Percentiles rank a stretch among this genome's conserved stretches.
Conservation (phyloP, 2,113 vertebrate genomes). For the Dasyprocta punctata region DNA sequence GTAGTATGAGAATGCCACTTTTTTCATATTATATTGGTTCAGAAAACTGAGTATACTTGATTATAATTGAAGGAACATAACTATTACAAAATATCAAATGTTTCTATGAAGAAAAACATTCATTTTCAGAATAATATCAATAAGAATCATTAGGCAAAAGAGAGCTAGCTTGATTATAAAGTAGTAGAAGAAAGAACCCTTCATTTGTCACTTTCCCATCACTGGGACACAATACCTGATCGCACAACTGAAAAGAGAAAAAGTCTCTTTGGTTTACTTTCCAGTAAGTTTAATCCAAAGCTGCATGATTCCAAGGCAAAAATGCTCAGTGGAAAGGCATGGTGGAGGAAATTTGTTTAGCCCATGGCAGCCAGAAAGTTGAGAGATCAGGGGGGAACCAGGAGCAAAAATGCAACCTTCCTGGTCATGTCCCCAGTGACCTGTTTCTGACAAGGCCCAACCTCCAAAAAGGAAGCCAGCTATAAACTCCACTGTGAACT, state of each 20-base stretch:
- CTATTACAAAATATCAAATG: neutral
- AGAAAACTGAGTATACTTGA: neutral
- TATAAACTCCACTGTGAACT: neutral
- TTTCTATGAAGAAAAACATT: neutral
- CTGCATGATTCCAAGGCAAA: neutral
- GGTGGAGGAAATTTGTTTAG: neutral
- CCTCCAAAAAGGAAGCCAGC: neutral
- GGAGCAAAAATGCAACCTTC: neutral
- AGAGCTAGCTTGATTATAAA: neutral
- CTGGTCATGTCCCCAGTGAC: neutral
- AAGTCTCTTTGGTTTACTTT: neutral
- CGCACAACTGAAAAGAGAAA: neutral
- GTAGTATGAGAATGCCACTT: neutral
- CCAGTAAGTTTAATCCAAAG: neutral
- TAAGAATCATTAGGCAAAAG: neutral
- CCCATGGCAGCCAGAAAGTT: neutral
- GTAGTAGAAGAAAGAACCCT: neutral
- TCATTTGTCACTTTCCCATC: neutral
- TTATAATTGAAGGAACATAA: neutral
- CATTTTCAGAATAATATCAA: neutral
- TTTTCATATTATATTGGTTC: neutral
- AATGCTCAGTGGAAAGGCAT: neutral
- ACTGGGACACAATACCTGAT: neutral
- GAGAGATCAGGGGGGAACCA: neutral
- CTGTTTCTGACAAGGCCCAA: neutral